phyloP scores from a whole-genome alignment of 2,888 invertebrate genomes.

The Amphipoea oculea region DNA sequence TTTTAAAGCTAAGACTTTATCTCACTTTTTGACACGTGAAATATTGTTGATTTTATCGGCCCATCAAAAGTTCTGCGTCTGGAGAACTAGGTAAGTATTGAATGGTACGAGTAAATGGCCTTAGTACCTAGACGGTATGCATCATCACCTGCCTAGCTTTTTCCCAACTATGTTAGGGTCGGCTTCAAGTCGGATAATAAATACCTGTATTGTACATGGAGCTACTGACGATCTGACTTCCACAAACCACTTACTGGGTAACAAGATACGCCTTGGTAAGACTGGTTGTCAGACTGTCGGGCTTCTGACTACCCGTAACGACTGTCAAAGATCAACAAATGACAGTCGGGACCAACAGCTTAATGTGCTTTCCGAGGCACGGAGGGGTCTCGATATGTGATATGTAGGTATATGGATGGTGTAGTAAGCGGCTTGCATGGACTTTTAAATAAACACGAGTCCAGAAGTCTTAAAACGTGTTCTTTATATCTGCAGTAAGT shows the following conservation, averaged over 20 bases:
- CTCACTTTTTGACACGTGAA: background rate
- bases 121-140: background rate
- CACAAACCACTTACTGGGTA: background rate
- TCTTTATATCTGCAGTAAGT: conserved; percentile 6
- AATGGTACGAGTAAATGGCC: background rate
- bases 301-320: background rate
- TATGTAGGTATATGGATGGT: background rate
- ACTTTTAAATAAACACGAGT: background rate
- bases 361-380: background rate
- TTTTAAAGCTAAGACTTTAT: background rate
- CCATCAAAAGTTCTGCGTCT: background rate
- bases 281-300: background rate
- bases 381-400: background rate
- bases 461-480: conserved; percentile 9
- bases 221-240: too few relatives aligned
- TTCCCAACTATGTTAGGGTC: background rate
- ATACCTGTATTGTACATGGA: background rate
- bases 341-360: background rate
- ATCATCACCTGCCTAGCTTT: background rate
- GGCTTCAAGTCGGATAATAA: background rate
- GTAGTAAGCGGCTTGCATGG: background rate
- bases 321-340: background rate
- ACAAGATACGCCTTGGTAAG: background rate
- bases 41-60: background rate
- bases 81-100: background rate